Base-by-base conservation (phyloP, 2,888 invertebrate species). In the Taphrorychus bicolor region DNA sequence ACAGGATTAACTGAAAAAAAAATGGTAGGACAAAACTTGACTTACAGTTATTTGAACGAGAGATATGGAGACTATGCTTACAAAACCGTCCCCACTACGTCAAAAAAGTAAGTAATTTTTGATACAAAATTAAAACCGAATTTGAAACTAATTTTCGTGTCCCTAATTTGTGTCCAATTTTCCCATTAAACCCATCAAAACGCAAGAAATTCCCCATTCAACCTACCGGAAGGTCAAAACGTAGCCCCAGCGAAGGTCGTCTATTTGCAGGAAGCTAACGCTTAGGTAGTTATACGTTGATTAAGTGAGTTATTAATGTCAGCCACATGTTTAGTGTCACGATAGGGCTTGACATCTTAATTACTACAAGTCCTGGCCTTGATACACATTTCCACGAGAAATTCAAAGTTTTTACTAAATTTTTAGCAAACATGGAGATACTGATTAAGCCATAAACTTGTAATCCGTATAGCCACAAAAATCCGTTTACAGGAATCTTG, bases 11-110 rank as follows among this genome's bases (percentile, higher is more conserved):
- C 5, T n/a, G 17, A 9, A n/a, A 16, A 5, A 2, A 23, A 52
- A 21, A 66, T 66, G 66, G 66, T 66, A 5, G 66, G 66, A n/a
- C 66, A 66, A 60, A 66, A 66, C 23, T 66, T 66, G 24, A 60
- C 66, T 23, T 51, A 56, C 21, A 66, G 66, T 51, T 66, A 60
- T 57, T 60, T 66, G 21, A 41, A 48, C 11, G 60, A 66, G 14
- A 48, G 51, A 22, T 42, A 59, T 17, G 53, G 60, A 4, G 14
- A 57, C 18, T 57, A 64, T 32, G 3, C 11, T 14, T 61, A 49
- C 18, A 54, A 48, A 18, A 57, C 54, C 7, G 52, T 66, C 2
- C 40, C 60, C 3, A 51, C 51, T 14, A 54, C 32, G 7, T 9
- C 23, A 54, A 54, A 45, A 45, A 45, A 17, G 45, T 45, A 14